Conservation (phyloP, 2,113 vertebrate genomes). For the Apteryx mantelli region DNA sequence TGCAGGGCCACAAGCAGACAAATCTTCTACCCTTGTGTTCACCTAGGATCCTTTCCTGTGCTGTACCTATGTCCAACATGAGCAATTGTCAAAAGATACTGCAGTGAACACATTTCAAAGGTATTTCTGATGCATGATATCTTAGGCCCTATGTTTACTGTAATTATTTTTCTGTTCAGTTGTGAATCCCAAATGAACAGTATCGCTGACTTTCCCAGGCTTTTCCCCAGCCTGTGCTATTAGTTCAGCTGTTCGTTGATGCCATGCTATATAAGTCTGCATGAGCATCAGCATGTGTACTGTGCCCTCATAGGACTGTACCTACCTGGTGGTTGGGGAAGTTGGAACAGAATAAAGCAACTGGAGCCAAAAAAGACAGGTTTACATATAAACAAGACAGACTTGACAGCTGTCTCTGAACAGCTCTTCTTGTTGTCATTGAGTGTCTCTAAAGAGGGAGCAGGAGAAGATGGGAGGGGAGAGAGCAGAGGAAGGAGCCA, state of each 20-base stretch:
- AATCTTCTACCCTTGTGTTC: background rate
- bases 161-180: background rate
- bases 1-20: background rate
- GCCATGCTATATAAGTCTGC: background rate
- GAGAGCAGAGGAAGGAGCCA: fast-evolving
- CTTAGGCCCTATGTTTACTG: background rate
- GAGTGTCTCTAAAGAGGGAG: background rate
- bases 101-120: background rate
- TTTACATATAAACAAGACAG: background rate
- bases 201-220: background rate
- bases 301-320: background rate
- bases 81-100: background rate
- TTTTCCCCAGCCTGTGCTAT: background rate
- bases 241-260: background rate
- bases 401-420: background rate
- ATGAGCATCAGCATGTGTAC: no score
- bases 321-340: background rate
- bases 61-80: background rate
- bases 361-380: background rate
- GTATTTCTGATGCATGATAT: background rate
- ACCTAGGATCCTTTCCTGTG: background rate
- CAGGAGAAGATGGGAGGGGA: background rate
- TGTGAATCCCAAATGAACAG: background rate
- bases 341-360: background rate
- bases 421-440: background rate